Evolutionary conservation across 2,113 vertebrate genomes (phyloP), one percentile per base, ranked within the genome.

Genomic region (Apodemus sylvaticus): DNA sequence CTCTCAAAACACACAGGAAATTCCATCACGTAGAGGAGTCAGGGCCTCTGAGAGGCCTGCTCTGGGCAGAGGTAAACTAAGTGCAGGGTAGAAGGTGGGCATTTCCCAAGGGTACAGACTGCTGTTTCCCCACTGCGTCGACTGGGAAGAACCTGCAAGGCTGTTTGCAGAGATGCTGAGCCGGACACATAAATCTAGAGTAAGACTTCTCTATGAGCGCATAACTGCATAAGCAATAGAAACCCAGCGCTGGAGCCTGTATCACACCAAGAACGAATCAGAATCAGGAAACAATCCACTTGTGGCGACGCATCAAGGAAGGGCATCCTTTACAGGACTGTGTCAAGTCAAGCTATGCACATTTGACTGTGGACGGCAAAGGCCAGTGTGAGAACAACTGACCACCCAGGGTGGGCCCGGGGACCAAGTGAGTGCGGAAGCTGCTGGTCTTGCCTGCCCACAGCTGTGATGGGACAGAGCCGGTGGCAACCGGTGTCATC

Each of bases 361-460:
- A 16, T 5, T 83, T n/a, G 24, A 83, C 79, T 29, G 1, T 82
- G 58, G 36, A 5, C 6, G 1, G 14, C n/a, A 58, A 26, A 48
- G 4, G n/a, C 16, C 74, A 62, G 5, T 1, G 7, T 42, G 66
- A 68, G n/a, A 66, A 60, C 26, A 77, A 31, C 36, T 9, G 24
- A 71, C n/a, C 16, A 22, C 22, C n/a, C 78, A 31, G 29, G 11
- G 48, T 29, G 48, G 55, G 39, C 16, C 51, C 14, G 77, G 95
- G 39, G 71, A 22, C 19, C 74, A 16, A 14, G 34, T 0, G 22
- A 78, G 29, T n/a, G 17, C 13, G 58, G 89, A 68, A 60, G 12
- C 29, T 74, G 8, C 77, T 20, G 39, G 42, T 34, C 34, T 19
- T 13, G 66, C 19, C 39, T 0, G 0, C 34, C 55, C 0, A 0